These are phyloP conservation scores for Hypotaenidia okinawae DNA, from an alignment of 2,797 vertebrate species.

Conservation along the genomic window DNA sequence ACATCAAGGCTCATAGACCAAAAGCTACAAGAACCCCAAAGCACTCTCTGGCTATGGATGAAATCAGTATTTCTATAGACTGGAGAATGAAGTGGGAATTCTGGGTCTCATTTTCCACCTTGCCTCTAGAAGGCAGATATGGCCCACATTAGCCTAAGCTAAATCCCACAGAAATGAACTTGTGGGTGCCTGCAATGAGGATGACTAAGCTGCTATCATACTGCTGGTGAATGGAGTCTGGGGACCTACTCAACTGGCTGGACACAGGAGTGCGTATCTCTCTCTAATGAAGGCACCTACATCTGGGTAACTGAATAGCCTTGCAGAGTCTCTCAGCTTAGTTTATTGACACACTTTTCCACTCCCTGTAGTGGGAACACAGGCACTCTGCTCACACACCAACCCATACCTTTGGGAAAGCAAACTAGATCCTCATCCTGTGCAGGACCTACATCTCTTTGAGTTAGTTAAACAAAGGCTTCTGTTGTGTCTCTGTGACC, in stretches of 20 bases:
- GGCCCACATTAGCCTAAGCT: background rate
- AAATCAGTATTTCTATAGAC: background rate
- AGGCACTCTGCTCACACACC: background rate
- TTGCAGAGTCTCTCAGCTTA: background rate
- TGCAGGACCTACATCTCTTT: background rate
- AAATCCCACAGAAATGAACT: background rate
- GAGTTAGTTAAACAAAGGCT: background rate
- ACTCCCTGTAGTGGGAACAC: background rate
- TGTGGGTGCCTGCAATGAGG: background rate
- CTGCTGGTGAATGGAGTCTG: background rate
- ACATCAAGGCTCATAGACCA: background rate
- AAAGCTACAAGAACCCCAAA: background rate
- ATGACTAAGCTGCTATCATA: background rate
- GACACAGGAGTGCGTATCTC: background rate
- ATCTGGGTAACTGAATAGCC: background rate
- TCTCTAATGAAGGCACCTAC: background rate
- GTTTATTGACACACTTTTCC: background rate
- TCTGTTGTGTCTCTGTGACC: background rate
- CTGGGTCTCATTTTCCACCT: background rate
- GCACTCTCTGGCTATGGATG: background rate
- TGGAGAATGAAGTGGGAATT: background rate
- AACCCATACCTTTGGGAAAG: rapidly evolving
- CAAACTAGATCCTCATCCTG: background rate
- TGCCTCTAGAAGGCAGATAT: background rate
- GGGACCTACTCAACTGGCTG: background rate